Base-by-base conservation (phyloP, 1,140 invertebrate species). In the Cataglyphis hispanica region DNA sequence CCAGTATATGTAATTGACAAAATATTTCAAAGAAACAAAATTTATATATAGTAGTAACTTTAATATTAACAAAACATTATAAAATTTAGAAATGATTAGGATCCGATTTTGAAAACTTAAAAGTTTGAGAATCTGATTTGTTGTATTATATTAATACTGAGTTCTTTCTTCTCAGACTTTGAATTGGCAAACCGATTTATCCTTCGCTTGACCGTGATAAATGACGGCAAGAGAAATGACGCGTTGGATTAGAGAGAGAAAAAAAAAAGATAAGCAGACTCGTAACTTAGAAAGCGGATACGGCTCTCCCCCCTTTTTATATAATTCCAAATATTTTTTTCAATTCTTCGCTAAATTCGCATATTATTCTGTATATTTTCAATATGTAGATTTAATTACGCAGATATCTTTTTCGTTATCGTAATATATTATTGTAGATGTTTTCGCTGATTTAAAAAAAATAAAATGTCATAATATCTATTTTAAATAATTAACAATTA, bases 181-280 rank as follows among this genome's bases (percentile, higher is more conserved):
- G 27, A 77, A 31, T 64, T 10, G 16, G n/a, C 43, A 67, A 22
- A 78, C n/a, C n/a, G 19, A 64, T 66, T 77, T 66, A 31, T 53
- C 61, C 43, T 78, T 78, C 76, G 19, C 27, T 78, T 2, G 61
- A 7, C n/a, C 40, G n/a, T 78, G 76, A 78, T 56, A 13, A 16
- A 78, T 66, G 19, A 78, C 6, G 13, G 22, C 8, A 7, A 77
- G 25, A 78, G n/a, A n/a, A 78, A 37, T 34, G 31, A 27, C 25
- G 25, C 11, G 53, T 22, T 19, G 50, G 76, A 84, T 63, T 76
- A 61, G 8, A 84, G 11, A 27, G 27, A 83, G 69, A 66, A 10
- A 37, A 6, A 76, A 37, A 84, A 50, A 31, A 5, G 31, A 61
- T 7, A 13, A 37, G 50, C 46, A 43, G 27, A 72, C 40, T 50